Conservation (phyloP, 1,140 invertebrate genomes). For the Acyrthosiphon pisum region DNA sequence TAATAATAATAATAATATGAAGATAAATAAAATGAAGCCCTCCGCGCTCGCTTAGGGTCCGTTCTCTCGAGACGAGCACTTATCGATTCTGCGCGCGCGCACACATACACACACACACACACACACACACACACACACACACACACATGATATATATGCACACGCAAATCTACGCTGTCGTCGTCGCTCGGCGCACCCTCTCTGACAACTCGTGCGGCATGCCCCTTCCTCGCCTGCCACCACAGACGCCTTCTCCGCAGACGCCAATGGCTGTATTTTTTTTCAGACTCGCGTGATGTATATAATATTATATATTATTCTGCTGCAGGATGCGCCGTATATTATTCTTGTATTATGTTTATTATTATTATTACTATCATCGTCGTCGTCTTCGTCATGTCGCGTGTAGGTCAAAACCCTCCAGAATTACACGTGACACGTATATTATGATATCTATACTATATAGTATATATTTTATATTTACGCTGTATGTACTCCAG, state of each 20-base stretch:
- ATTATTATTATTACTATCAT: not conserved
- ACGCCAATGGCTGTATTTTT: not conserved
- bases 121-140: not conserved
- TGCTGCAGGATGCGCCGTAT: not conserved
- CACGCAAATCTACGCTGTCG: slow-evolving; percentile 17
- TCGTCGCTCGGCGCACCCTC: not conserved
- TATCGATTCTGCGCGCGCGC: not conserved
- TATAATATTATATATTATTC: not conserved
- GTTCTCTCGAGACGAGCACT: slow-evolving; percentile 1
- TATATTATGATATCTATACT: not conserved
- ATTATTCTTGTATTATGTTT: not conserved
- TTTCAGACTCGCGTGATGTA: not conserved
- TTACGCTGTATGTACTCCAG: not conserved
- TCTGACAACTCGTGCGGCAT: not conserved
- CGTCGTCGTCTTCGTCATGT: not conserved
- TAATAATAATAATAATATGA: not conserved
- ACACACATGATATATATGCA: not conserved
- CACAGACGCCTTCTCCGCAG: not conserved
- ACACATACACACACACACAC: not conserved
- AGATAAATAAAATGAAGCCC: slow-evolving; percentile 6
- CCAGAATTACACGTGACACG: not conserved
- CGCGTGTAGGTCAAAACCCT: slow-evolving; percentile 4
- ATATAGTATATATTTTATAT: not conserved
- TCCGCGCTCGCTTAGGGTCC: not conserved
- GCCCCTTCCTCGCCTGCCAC: not conserved